phyloP scores from a whole-genome alignment of 2,113 vertebrate species.

The Scophthalmus maximus region DNA sequence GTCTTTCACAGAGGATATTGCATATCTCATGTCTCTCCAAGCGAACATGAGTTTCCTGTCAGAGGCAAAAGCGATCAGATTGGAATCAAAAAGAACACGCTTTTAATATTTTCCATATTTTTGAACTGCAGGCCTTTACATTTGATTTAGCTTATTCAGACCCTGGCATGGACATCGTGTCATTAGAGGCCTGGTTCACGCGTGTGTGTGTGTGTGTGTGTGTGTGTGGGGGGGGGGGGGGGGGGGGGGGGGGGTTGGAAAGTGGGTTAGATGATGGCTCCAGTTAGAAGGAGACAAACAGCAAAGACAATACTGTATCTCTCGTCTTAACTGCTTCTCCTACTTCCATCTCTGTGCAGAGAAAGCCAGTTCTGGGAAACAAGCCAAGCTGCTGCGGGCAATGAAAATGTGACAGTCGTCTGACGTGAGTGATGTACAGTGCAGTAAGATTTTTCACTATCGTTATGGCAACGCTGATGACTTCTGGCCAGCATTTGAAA shows the following conservation, averaged over 20 bases:
- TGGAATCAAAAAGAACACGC: not conserved
- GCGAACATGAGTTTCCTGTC: conserved; percentile 38
- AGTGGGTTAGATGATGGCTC: not conserved
- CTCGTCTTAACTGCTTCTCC: conserved; percentile 20
- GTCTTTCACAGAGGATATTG: conserved; percentile 17
- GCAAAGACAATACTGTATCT: conserved; percentile 1
- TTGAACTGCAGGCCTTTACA: not conserved
- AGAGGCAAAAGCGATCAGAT: not conserved
- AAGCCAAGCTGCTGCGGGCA: conserved; percentile 34
- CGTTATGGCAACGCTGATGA: conserved; percentile 45
- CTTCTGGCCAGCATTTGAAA: conserved; percentile 50
- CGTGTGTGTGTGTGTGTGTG: too few relatives aligned
- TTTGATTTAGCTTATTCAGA: not conserved
- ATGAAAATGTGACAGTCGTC: conserved; percentile 36
- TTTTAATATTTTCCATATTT: not conserved
- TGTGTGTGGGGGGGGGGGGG: too few relatives aligned
- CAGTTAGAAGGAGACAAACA: not conserved
- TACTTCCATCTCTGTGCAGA: conserved; percentile 36
- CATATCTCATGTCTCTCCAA: too few relatives aligned
- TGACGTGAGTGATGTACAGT: conserved; percentile 45
- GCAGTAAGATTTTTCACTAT: conserved; percentile 14
- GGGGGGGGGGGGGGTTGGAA: not conserved
- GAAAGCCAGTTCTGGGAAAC: conserved; percentile 32
- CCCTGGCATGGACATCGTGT: not conserved
- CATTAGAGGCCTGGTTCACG: not conserved